phyloP scores from a whole-genome alignment of 2,888 invertebrate genomes.

The Lissocephala sabroskyi region DNA sequence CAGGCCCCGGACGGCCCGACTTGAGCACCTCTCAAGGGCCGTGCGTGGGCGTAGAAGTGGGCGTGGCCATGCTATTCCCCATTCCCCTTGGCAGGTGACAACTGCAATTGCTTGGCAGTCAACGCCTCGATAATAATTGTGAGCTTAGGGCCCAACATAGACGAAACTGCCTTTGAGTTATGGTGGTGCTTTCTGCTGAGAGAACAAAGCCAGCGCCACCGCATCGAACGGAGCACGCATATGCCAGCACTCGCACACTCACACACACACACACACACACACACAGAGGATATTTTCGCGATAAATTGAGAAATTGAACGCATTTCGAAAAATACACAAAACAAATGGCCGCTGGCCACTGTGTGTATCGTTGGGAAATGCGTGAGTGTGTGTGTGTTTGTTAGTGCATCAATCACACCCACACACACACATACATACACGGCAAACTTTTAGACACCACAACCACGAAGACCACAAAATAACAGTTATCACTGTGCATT shows the following conservation, averaged over 20 bases:
- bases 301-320: constrained; percentile 24
- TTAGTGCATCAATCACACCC: constrained; percentile 38
- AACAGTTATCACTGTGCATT: constrained; percentile 3
- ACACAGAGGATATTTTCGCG: too few species aligned
- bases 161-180: constrained; percentile 67
- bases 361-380: constrained; percentile 59
- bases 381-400: constrained; percentile 63
- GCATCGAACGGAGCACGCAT: too few species aligned
- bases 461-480: not conserved
- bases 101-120: too few species aligned
- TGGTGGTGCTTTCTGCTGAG: constrained; percentile 71
- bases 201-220: constrained; percentile 46
- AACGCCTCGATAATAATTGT: too few species aligned
- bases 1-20: too few species aligned
- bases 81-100: too few species aligned
- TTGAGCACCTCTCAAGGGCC: too few species aligned
- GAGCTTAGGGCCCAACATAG: constrained; percentile 60
- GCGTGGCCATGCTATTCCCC: too few species aligned
- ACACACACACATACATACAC: constrained; percentile 4
- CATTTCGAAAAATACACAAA: constrained; percentile 56
- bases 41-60: too few species aligned
- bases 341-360: constrained; percentile 38
- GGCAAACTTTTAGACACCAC: not conserved
- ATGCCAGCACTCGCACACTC: too few species aligned
- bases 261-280: too few species aligned